phyloP scores from a whole-genome alignment of 2,113 vertebrate species.

The Paradisaea rubra region DNA sequence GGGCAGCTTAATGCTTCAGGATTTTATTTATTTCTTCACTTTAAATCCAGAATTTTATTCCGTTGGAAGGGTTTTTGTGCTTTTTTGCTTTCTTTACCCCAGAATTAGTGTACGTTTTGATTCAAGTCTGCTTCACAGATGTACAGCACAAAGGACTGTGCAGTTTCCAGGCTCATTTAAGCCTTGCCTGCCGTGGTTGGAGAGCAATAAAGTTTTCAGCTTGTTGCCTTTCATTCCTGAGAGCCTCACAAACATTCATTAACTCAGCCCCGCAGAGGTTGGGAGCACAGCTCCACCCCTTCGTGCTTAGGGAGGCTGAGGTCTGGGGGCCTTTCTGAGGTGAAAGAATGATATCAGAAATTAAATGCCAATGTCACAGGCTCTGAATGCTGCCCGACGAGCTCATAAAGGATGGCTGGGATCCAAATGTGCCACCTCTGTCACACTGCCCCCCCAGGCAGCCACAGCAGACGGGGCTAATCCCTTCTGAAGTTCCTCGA shows the following conservation, averaged over 20 bases:
- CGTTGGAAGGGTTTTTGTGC: accelerated
- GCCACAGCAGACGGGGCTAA: neutral
- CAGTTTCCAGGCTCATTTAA: neutral
- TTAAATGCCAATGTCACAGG: neutral
- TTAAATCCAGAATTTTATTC: neutral
- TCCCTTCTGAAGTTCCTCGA: neutral
- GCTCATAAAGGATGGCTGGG: neutral
- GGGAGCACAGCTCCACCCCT: neutral
- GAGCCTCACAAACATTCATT: neutral
- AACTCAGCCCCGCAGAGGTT: neutral
- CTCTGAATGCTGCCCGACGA: neutral
- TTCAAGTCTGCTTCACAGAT: neutral
- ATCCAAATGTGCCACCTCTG: neutral
- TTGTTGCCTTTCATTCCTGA: neutral
- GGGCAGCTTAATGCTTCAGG: neutral
- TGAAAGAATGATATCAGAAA: neutral
- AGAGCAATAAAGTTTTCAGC: neutral
- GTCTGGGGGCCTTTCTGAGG: neutral
- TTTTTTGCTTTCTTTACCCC: neutral
- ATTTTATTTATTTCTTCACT: neutral
- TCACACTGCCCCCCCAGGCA: neutral
- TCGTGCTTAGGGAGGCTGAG: neutral
- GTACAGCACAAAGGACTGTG: neutral
- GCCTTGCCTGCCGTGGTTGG: neutral
- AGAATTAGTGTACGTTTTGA: neutral